Conservation (phyloP, 1,140 invertebrate genomes). For the Musca vetustissima region DNA sequence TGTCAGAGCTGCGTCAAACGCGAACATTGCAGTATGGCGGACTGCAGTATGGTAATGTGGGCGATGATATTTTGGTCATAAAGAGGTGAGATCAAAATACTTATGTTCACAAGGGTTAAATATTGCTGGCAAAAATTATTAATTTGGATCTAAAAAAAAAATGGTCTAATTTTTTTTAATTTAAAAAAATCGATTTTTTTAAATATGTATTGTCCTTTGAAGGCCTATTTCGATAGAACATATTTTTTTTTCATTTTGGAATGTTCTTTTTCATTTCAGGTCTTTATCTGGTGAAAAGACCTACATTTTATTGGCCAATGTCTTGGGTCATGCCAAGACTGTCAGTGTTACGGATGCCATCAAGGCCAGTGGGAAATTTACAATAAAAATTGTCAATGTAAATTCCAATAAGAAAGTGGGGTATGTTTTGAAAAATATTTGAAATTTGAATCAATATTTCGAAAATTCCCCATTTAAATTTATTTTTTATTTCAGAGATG, state of each 20-base stretch:
- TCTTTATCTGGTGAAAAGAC: constrained; percentile 24
- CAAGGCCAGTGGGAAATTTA: constrained; percentile 2
- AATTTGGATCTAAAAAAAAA: no score
- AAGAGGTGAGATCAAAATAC: constrained; percentile 38
- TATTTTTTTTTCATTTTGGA: not conserved
- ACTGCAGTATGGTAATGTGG: constrained; percentile 42
- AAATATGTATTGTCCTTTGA: no score
- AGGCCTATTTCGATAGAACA: no score
- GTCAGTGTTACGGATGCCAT: not conserved
- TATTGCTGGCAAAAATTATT: no score
- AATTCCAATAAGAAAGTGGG: constrained; percentile 8
- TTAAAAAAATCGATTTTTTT: no score
- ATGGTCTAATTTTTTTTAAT: no score
- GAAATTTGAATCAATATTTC: not conserved
- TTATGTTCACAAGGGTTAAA: not conserved
- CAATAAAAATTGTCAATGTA: constrained; percentile 7
- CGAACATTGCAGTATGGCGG: constrained; percentile 50
- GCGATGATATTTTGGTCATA: constrained; percentile 49
- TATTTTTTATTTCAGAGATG: constrained; percentile 12
- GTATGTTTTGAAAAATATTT: not conserved
- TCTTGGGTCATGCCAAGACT: not conserved
- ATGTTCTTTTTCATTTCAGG: constrained; percentile 5
- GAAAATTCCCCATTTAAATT: not conserved
- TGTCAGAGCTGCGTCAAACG: constrained; percentile 3
- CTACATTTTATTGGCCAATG: constrained; percentile 27